Conservation (phyloP, 2,797 vertebrate species). For the Rhincodon typus region DNA sequence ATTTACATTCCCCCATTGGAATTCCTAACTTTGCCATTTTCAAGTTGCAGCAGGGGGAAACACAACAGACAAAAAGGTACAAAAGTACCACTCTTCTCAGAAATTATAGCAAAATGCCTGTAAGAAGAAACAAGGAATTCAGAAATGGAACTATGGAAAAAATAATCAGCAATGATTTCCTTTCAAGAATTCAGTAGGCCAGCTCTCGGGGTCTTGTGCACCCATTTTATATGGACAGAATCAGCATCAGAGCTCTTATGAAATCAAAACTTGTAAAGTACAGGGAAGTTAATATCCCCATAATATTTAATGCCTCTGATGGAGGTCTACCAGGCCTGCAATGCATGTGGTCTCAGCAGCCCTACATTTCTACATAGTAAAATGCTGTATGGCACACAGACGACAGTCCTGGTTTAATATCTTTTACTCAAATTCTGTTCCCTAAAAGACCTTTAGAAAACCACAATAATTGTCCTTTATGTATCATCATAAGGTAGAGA, state of each 20-base stretch:
- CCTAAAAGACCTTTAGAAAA: not conserved
- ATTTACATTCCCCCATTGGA: not conserved
- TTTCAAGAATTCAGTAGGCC: not conserved
- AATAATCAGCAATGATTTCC: not conserved
- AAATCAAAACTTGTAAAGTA: not conserved
- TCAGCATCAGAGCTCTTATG: not conserved
- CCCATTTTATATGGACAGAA: not conserved
- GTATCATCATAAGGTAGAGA: not conserved
- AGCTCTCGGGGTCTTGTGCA: not conserved
- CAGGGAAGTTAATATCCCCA: not conserved
- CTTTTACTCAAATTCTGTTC: not conserved
- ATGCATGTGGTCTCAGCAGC: not conserved
- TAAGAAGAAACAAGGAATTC: not conserved
- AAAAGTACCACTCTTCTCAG: not conserved
- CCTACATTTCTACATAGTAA: not conserved
- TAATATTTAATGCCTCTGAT: not conserved
- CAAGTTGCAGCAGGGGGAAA: not conserved
- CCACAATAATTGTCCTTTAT: not conserved
- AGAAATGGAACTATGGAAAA: not conserved
- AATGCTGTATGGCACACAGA: not conserved
- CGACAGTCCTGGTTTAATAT: not conserved
- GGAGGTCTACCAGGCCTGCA: not conserved
- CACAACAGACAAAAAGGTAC: not conserved
- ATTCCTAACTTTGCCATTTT: not conserved
- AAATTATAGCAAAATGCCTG: not conserved